Base-by-base conservation (phyloP, 2,797 vertebrate species). In the Enteromius fasciolatus region DNA sequence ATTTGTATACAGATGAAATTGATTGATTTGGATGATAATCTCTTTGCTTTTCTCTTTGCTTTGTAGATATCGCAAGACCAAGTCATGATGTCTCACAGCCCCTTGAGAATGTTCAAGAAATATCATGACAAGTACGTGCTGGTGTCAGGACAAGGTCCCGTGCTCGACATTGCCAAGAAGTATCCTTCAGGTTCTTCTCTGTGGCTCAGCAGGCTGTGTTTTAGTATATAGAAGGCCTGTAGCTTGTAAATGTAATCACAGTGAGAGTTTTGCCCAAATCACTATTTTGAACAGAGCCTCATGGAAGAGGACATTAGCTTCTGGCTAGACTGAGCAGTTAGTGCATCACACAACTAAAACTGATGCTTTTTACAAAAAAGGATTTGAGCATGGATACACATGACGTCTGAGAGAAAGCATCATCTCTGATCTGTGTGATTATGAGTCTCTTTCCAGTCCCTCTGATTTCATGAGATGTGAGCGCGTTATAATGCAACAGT, bases 21-120 rank as follows among this genome's bases (percentile, higher is more conserved):
- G 0, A 5, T 23, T 11, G 39, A 50, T 31, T 15, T 52, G 15
- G 28, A 46, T 11, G 23, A 6, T 63, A 5, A 66, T 76, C 12
- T 78, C 23, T 76, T 50, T 63, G 28, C 10, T 81, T 36, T 36
- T 2, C 33, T 36, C 36, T 36, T 36, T 68, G 14, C 17, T 70
- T 31, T 69, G 25, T 90, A 98, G 97, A 92, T 98, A 69, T 89
- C 92, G 0, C 94, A 95, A 25, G 95, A 97, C 48, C 96, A 97
- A 57, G 96, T 97, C 57, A 91, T 98, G 91, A 94, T 98, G 90
- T 97, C 96, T 0, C 95, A 98, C 90, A 96, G 96, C 89, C 97
- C 97, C 82, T 90, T 97, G 86, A 89, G 84, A 54, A 95, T 95
- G 93, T 93, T 97, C 89, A 95, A 88, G 80, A 92, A 84, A 67